A percentile compares a stretch with the other conserved stretches of the same genome.
Evolutionary conservation across 1,140 invertebrate species (phyloP).

Genomic region (Yoshiicerus persimilis): DNA sequence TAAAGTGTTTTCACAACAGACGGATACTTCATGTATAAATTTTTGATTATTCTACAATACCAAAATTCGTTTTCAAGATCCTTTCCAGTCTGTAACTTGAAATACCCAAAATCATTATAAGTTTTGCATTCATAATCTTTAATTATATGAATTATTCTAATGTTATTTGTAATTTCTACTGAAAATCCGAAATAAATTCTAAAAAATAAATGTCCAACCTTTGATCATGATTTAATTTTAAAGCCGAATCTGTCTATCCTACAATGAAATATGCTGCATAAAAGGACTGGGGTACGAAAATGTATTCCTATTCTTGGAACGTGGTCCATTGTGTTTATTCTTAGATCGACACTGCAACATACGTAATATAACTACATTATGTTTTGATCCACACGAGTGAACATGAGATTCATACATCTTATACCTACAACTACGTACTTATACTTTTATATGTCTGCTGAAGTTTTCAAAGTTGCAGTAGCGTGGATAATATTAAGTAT

Average conservation of each 20-base stretch:
- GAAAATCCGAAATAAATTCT: too few relatives aligned
- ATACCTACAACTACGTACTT: not conserved
- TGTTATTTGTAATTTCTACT: too few relatives aligned
- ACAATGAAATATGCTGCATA: not conserved
- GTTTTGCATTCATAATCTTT: too few relatives aligned
- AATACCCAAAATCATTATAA: too few relatives aligned
- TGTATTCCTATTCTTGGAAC: not conserved
- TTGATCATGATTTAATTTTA: not conserved
- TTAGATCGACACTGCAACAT: not conserved
- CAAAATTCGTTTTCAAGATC: too few relatives aligned
- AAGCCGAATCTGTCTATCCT: not conserved
- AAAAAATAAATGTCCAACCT: not conserved
- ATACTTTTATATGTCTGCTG: not conserved
- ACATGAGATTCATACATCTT: not conserved
- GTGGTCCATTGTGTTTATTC: not conserved
- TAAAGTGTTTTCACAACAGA: too few relatives aligned
- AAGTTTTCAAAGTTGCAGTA: not conserved
- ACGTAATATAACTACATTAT: not conserved
- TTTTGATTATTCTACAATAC: too few relatives aligned
- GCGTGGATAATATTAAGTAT: not conserved
- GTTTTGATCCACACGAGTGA: conserved; percentile 9
- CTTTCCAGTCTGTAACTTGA: too few relatives aligned
- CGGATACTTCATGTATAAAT: too few relatives aligned
- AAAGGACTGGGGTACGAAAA: not conserved
- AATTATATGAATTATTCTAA: too few relatives aligned